These are phyloP conservation scores for Ictalurus furcatus DNA, from an alignment of 2,113 vertebrate species.

Conservation along the genomic window DNA sequence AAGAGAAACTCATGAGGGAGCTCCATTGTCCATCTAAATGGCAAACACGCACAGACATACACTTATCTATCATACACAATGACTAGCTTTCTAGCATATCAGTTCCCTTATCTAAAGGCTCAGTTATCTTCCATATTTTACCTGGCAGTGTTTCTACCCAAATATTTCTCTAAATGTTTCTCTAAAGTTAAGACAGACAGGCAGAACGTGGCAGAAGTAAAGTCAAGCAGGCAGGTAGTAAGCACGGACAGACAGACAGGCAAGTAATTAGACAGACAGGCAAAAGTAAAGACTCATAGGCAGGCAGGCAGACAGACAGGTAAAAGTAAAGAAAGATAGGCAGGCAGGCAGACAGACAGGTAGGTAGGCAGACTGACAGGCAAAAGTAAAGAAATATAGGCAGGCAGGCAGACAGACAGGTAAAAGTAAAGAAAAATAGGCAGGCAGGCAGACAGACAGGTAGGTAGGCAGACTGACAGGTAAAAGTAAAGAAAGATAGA, in stretches of 20 bases:
- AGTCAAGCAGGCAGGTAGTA: not conserved
- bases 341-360: not conserved
- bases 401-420: not conserved
- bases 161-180: not conserved
- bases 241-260: not conserved
- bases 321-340: not conserved
- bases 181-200: not conserved
- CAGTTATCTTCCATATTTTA: not conserved
- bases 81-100: not conserved
- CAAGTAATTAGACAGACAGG: not conserved
- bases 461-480: too few species aligned
- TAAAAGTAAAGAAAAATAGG: not conserved
- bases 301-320: not conserved
- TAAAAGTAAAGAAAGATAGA: not conserved
- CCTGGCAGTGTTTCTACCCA: not conserved
- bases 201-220: not conserved
- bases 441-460: not conserved
- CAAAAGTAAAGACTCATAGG: not conserved
- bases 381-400: not conserved
- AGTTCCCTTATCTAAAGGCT: not conserved
- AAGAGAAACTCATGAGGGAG: slow-evolving; percentile 79
- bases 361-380: too few species aligned
- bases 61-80: slow-evolving; percentile 2
- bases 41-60: slow-evolving; percentile 63
- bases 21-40: slow-evolving; percentile 78